These are phyloP conservation scores for Danionella cerebrum DNA, from an alignment of 2,113 vertebrate species.

Conservation along the genomic window DNA sequence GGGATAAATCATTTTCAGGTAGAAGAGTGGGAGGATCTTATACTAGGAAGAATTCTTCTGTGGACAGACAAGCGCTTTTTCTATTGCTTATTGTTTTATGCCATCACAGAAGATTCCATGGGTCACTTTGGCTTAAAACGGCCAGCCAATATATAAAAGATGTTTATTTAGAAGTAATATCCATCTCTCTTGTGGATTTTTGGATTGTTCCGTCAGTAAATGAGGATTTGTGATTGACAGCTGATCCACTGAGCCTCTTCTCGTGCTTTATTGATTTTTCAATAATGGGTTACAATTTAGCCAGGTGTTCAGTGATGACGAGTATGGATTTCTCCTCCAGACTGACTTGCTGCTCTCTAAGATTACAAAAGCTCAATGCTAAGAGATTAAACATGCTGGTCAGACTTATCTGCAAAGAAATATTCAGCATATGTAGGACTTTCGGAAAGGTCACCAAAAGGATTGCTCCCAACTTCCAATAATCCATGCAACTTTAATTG, in stretches of 20 bases:
- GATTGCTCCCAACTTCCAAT: neutral
- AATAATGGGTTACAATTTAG: constrained; percentile 16
- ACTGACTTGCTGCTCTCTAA: neutral
- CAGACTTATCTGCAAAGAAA: constrained; percentile 3
- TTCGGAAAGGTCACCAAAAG: constrained; percentile 4
- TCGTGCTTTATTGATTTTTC: constrained; percentile 15
- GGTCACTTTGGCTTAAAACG: neutral
- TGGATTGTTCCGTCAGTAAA: neutral
- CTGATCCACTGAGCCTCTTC: neutral
- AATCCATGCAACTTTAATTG: constrained; percentile 6
- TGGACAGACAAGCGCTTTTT: neutral
- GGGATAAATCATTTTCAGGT: neutral
- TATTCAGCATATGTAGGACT: neutral
- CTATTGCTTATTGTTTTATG: neutral
- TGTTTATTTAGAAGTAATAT: constrained; percentile 7
- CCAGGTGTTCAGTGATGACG: constrained; percentile 14
- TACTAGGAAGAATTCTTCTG: neutral
- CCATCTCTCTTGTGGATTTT: neutral
- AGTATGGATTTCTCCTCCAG: constrained; percentile 18
- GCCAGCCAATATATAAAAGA: neutral
- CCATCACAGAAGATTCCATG: neutral
- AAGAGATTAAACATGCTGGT: neutral
- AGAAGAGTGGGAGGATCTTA: neutral
- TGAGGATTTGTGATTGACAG: constrained; percentile 6
- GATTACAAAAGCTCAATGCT: constrained; percentile 12